Conservation (phyloP, 2,113 vertebrate genomes). For the Eonycteris spelaea region DNA sequence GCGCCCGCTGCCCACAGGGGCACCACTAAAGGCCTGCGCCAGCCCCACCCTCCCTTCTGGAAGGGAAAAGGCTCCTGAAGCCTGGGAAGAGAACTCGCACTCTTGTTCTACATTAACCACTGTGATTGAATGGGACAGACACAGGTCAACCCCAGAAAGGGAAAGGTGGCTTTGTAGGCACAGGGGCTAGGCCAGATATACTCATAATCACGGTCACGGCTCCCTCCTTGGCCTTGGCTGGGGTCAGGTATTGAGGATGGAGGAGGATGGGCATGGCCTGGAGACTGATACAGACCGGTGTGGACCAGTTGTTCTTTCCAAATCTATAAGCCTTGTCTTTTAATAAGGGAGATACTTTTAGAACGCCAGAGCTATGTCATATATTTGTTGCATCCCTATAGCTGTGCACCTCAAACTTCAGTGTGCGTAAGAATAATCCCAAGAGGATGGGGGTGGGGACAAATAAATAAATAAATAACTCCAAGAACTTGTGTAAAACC, state of each 20-base stretch:
- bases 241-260: no score
- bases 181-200: background rate
- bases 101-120: background rate
- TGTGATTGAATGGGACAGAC: background rate
- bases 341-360: background rate
- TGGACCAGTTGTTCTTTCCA: background rate
- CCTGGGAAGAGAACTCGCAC: background rate
- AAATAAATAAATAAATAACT: no score
- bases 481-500: background rate
- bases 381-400: background rate
- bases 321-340: background rate
- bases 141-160: background rate
- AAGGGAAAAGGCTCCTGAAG: background rate
- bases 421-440: background rate
- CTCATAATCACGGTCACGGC: background rate
- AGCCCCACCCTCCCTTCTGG: constrained; percentile 18
- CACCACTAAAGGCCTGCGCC: background rate
- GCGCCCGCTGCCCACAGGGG: background rate
- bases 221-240: background rate
- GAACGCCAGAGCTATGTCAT: background rate
- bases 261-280: background rate
- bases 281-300: background rate
- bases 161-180: background rate
- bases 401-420: background rate
- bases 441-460: no score